These are phyloP conservation scores for Dastarcus helophoroides DNA, from an alignment of 2,888 invertebrate species.

Conservation along the genomic window DNA sequence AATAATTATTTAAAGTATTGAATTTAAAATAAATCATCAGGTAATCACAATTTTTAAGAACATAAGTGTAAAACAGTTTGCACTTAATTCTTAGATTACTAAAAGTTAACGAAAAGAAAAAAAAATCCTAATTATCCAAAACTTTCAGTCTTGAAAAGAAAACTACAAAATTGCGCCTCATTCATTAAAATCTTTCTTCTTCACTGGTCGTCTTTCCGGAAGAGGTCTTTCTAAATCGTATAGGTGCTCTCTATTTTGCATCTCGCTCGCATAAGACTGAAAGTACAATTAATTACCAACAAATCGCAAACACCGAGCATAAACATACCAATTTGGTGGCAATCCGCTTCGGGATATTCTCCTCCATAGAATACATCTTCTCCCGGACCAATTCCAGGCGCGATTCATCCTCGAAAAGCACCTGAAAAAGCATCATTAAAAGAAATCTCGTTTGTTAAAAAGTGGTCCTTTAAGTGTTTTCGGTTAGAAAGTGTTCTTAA, in stretches of 20 bases:
- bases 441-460: slow-evolving; percentile 4
- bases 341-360: slow-evolving; percentile 47
- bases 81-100: too few relatives aligned
- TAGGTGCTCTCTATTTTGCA: slow-evolving; percentile 41
- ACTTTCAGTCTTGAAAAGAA: too few relatives aligned
- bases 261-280: slow-evolving; percentile 41
- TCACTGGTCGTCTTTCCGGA: slow-evolving; percentile 26
- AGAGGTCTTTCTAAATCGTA: slow-evolving; percentile 36
- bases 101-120: too few relatives aligned
- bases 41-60: too few relatives aligned
- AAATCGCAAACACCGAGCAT: not conserved
- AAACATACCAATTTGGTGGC: slow-evolving; percentile 38
- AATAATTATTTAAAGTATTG: too few relatives aligned
- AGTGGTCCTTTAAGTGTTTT: too few relatives aligned
- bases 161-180: too few relatives aligned
- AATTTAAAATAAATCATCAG: too few relatives aligned
- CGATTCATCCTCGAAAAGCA: slow-evolving; percentile 41
- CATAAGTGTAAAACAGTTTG: too few relatives aligned
- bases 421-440: slow-evolving; percentile 33
- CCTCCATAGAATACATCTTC: slow-evolving; percentile 42
- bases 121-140: too few relatives aligned
- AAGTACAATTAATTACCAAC: slow-evolving; percentile 21
- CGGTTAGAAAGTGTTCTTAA: too few relatives aligned
- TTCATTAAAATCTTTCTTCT: slow-evolving; percentile 22
- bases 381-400: slow-evolving; percentile 39